These are phyloP conservation scores for Pedicia rivosa DNA, from an alignment of 2,888 invertebrate species.

Conservation along the genomic window DNA sequence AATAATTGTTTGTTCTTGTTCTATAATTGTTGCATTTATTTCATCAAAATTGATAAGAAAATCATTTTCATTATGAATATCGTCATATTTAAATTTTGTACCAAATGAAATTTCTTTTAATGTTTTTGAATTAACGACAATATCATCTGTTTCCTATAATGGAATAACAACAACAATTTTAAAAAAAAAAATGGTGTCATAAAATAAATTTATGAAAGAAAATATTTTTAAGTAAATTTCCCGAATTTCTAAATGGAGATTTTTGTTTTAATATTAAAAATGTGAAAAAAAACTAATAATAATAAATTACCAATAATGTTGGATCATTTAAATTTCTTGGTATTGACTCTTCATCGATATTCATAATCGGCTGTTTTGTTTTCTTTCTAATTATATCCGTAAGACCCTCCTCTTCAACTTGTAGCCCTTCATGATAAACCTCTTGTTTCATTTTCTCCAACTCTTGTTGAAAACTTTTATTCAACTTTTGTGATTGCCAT, in stretches of 20 bases:
- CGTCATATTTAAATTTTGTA: neutral
- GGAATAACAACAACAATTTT: no score
- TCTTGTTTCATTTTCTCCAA: constrained; percentile 70
- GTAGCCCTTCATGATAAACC: constrained; percentile 61
- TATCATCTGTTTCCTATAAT: neutral
- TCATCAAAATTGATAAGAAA: neutral
- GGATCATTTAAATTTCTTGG: constrained; percentile 18
- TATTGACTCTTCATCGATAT: no score
- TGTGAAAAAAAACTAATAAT: neutral
- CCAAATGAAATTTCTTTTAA: no score
- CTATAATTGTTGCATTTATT: constrained; percentile 10
- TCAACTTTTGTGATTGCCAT: constrained; percentile 37
- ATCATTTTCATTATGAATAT: no score
- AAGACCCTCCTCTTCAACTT: constrained; percentile 71
- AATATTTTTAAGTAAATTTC: no score
- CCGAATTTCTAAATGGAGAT: no score
- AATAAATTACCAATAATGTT: constrained; percentile 8
- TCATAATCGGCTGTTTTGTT: constrained; percentile 46
- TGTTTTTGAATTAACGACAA: no score
- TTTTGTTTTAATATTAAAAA: no score
- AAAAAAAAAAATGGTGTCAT: no score
- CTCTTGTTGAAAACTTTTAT: constrained; percentile 55
- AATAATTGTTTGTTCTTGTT: no score
- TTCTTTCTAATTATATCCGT: constrained; percentile 56
- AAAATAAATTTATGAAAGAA: no score